Conservation (phyloP, 2,113 vertebrate genomes). For the Stictonetta naevosa region DNA sequence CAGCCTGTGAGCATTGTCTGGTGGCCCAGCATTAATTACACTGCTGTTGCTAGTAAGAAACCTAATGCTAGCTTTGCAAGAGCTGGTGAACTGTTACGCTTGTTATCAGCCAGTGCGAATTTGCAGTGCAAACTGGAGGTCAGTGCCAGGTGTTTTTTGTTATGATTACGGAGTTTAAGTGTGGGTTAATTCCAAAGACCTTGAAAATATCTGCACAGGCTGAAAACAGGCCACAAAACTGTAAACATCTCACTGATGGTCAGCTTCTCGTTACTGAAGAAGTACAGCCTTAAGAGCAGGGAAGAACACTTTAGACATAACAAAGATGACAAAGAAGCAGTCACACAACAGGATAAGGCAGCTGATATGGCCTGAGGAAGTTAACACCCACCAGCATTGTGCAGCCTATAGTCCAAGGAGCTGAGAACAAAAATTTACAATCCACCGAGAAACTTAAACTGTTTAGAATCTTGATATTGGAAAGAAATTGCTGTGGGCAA, state of each 20-base stretch:
- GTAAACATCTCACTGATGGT: background rate
- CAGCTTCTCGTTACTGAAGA: background rate
- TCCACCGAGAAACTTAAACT: background rate
- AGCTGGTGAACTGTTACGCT: background rate
- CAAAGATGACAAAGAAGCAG: background rate
- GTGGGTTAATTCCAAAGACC: background rate
- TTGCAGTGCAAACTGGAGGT: background rate
- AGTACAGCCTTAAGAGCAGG: background rate
- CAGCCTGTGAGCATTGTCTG: background rate
- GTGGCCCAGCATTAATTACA: background rate
- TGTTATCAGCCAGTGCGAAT: background rate
- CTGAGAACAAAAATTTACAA: background rate
- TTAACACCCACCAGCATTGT: background rate
- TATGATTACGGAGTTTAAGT: background rate
- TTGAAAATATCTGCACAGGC: background rate
- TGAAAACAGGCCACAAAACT: background rate
- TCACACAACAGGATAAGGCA: background rate
- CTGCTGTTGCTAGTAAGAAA: background rate
- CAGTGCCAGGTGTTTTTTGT: background rate
- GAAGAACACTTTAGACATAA: background rate
- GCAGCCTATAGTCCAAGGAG: background rate
- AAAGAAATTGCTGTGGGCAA: background rate
- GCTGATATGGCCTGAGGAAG: background rate
- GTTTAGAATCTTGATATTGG: background rate
- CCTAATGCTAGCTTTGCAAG: background rate